These are phyloP conservation scores for Glyphotaelius pellucidus DNA, from an alignment of 2,888 invertebrate genomes.

Conservation along the genomic window DNA sequence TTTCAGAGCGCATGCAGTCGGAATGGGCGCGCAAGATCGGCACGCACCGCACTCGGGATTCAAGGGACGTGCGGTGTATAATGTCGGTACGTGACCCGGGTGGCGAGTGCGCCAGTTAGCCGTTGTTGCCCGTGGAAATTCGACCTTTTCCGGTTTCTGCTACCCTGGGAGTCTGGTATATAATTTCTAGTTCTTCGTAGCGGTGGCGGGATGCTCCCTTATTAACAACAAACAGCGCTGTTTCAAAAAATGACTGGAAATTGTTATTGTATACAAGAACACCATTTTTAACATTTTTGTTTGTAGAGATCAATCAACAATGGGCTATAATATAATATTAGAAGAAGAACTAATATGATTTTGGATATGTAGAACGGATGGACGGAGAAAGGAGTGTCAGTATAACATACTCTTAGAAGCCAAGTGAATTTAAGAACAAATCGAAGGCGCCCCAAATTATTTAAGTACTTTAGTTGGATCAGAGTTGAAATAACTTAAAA, in stretches of 20 bases:
- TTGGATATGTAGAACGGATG: no score
- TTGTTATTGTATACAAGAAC: neutral
- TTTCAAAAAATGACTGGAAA: neutral
- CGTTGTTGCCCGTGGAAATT: constrained; percentile 3
- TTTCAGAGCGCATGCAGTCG: constrained; percentile 5
- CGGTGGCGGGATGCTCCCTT: neutral
- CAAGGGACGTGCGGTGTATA: constrained; percentile 58
- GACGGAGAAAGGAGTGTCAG: neutral
- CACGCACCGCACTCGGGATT: constrained; percentile 54
- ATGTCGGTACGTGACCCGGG: constrained; percentile 55
- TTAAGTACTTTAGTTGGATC: neutral
- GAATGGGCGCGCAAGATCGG: constrained; percentile 28
- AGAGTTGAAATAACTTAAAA: no score
- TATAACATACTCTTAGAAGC: no score
- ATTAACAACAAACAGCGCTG: neutral
- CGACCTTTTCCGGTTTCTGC: neutral
- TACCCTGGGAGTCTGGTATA: neutral
- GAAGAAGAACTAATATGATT: no score
- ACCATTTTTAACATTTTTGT: no score
- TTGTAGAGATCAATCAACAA: no score
- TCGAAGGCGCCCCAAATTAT: neutral
- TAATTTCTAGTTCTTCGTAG: neutral
- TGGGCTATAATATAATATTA: no score
- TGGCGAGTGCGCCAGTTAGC: constrained; percentile 16
- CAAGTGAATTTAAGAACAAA: neutral